These are phyloP conservation scores for Drosophila tripunctata DNA, from an alignment of 2,888 invertebrate genomes.

Conservation along the genomic window DNA sequence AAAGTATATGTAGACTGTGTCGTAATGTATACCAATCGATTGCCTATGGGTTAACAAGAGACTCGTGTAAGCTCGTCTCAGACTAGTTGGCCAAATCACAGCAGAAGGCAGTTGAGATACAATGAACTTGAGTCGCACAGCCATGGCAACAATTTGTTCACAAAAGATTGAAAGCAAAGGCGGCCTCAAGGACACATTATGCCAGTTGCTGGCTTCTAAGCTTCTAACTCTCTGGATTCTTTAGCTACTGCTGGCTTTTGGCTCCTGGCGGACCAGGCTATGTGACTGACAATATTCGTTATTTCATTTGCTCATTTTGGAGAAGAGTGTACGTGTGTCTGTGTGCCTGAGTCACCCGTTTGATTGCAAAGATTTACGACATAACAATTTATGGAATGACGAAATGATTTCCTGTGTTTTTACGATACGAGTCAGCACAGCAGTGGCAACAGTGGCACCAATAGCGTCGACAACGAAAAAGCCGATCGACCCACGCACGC, in stretches of 20 bases:
- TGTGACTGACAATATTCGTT: constrained; percentile 26
- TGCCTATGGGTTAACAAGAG: constrained; percentile 33
- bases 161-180: constrained; percentile 18
- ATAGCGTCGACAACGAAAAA: constrained; percentile 8
- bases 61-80: constrained; percentile 14
- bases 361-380: constrained; percentile 80
- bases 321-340: constrained; percentile 9
- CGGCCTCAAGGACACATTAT: constrained; percentile 49
- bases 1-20: background rate
- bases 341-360: constrained; percentile 46
- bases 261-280: constrained; percentile 7
- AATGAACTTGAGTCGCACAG: constrained; percentile 50
- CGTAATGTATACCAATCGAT: background rate
- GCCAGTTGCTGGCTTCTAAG: background rate
- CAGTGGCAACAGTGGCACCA: constrained; percentile 9
- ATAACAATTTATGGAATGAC: constrained; percentile 81
- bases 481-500: constrained; percentile 52
- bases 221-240: background rate
- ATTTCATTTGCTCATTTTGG: background rate
- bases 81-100: constrained; percentile 74
- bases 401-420: constrained; percentile 80
- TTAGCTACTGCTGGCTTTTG: background rate
- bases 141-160: constrained; percentile 64
- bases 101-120: constrained; percentile 37
- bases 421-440: constrained; percentile 51